Base-by-base conservation (phyloP, 2,113 vertebrate genomes). In the Cephalophus harveyi region DNA sequence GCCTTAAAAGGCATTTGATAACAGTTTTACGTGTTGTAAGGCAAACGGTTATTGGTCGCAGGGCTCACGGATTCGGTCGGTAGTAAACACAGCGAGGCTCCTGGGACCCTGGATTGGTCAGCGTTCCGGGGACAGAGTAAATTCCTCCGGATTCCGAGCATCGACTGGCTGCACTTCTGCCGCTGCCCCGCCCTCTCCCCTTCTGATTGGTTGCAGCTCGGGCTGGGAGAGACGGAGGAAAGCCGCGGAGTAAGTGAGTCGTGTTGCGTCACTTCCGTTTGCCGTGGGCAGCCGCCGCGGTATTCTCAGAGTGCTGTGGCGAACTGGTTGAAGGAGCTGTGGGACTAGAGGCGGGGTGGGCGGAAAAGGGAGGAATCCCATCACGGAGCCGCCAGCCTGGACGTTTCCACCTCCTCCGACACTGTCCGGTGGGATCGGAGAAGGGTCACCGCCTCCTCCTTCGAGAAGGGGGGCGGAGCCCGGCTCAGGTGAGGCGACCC, bases 391-490 rank as follows among this genome's bases (percentile, higher is more conserved):
- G 46, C 87, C 91, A n/a, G 97, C 85, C 87, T 91, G 96, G 97
- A 98, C 95, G 88, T 95, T 92, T 88, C 95, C 96, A 71, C 95
- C 97, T 98, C 95, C 92, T 97, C 89, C 50, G 48, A 36, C 86
- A 8, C 96, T 62, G 94, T 94, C 62, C 10, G 83, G 96, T 96
- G 76, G 8, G 88, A 55, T 96, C 87, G 36, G 85, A 96, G 95
- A 96, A 89, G 97, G 97, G 97, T 96, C 97, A 95, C 94, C 96
- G 97, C 97, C 96, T 98, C 97, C 97, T 96, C 90, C 48, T 48
- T 92, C 84, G 67, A 90, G 89, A 91, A 96, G 94, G 97, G 97
- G 97, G 98, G 97, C 97, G 98, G 98, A 98, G 97, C 96, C 96
- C 97, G 48, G n/a, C 95, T 95, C 97, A 98, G 98, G 98, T 98